A percentile compares a stretch with the other conserved stretches of the same genome.
Conservation (phyloP, 2,888 invertebrate species). For the Drosophila testacea region DNA sequence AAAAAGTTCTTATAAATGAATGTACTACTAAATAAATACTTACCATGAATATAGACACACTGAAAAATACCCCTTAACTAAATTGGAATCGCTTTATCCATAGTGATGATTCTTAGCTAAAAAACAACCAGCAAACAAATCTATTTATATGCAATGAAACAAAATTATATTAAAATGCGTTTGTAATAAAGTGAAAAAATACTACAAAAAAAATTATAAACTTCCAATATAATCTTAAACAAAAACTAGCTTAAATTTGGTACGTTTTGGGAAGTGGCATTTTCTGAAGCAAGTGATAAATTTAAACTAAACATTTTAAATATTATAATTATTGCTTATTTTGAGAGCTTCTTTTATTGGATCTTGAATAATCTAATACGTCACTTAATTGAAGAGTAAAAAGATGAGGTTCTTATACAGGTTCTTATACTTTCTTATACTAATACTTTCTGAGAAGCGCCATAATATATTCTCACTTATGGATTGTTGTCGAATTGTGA, state of each 20-base stretch:
- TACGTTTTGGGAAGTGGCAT: background rate
- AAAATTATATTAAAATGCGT: slow-evolving; percentile 56
- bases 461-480: too few species aligned
- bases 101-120: slow-evolving; percentile 49
- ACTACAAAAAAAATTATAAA: slow-evolving; percentile 28
- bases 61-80: slow-evolving; percentile 21
- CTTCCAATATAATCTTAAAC: slow-evolving; percentile 4
- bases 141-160: slow-evolving; percentile 67
- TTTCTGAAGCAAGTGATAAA: background rate
- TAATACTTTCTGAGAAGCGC: too few species aligned
- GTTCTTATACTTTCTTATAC: too few species aligned
- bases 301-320: background rate
- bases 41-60: slow-evolving; percentile 40
- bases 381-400: too few species aligned
- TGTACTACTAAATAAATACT: slow-evolving; percentile 41
- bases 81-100: slow-evolving; percentile 51
- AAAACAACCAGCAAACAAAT: slow-evolving; percentile 43
- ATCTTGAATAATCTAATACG: too few species aligned
- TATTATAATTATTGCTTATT: too few species aligned
- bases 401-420: too few species aligned
- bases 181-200: slow-evolving; percentile 71
- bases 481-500: too few species aligned
- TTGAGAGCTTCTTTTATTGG: too few species aligned
- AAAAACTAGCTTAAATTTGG: background rate
- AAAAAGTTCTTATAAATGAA: slow-evolving; percentile 42